Base-by-base conservation (phyloP, 2,797 vertebrate genomes). In the Pipistrellus kuhlii region DNA sequence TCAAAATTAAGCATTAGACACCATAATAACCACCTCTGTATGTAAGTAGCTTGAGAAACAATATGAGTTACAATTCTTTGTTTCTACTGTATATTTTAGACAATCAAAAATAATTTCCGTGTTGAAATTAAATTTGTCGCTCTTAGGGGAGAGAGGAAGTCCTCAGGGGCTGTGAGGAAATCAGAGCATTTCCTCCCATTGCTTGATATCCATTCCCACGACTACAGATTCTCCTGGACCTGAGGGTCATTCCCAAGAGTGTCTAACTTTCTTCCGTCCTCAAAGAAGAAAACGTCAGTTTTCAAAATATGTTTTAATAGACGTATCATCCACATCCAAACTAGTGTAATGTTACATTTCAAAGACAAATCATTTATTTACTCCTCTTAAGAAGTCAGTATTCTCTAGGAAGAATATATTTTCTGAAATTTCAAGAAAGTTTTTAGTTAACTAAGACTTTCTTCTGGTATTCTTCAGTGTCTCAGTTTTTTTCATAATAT, bases 261-360 rank as follows among this genome's bases (percentile, higher is more conserved):
- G 18, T n/a, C 59, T 9, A 69, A 57, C 8, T 90, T 75, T 75
- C 15, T 90, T 90, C 59, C 1, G 62, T 55, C 5, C 21, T 21
- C 89, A 80, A 80, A 76, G 55, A 90, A 81, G 25, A 92, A 85
- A 72, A 95, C 88, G 0, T 85, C 62, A 89, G 11, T 93, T 96
- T 95, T 95, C 78, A 93, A 94, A 95, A 90, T 86, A 48, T 11
- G 35, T 91, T 96, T 97, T 96, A 96, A 95, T 96, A 53, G 17
- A 23, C 2, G 5, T 64, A 64, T 62, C 9, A 94, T 95, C 14
- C 25, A 87, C 32, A 11, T 84, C 18, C 76, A 78, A 86, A 15
- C n/a, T 86, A 68, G 15, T 10, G 78, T 87, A 73, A 21, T 10
- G 8, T 76, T 89, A 69, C 38, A 87, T 88, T 95, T 94, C 69